Evolutionary conservation across 2,888 invertebrate genomes (phyloP), one percentile per base, ranked within the genome.

Genomic region (Masnerella sp.): DNA sequence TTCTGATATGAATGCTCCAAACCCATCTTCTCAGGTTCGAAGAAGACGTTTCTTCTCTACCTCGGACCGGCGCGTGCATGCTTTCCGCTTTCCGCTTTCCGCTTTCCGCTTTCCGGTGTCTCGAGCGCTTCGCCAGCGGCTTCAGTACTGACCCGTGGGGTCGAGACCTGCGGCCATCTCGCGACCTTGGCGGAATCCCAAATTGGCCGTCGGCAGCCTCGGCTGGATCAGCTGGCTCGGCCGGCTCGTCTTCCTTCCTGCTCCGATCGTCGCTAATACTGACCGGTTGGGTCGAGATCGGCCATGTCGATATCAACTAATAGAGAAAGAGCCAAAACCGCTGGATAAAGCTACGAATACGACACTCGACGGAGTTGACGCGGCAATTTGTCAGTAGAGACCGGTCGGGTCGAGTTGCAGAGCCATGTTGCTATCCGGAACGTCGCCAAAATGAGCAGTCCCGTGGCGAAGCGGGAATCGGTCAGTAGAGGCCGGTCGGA

Each of bases 1-100:
- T 87, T 42, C 87, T 83, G 75, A 87, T 86, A 80, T 87, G 83
- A 76, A 87, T 87, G 81, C 83, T 87, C 87, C 87, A 87, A 40
- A 74, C 72, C 76, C 80, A 83, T 87, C 87, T 86, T 73, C 87
- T 80, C 45, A 86, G 78, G 74, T 87, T 87, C 34, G 86, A 80
- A 61, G 86, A 86, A 45, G 87, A 86, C 22, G 79, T 84, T 69
- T 86, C 85, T 74, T 85, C 85, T 71, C 82, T 81, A 64, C 87
- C 87, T 74, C 86, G 81, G 51, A 80, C 81, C 75, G 78, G 79
- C 69, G 76, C 79, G 61, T 75, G 79, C 81, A 83, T 82, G 74
- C 54, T 80, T 76, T n/a, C n/a, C n/a, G n/a, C n/a, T n/a, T n/a
- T n/a, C n/a, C n/a, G n/a, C n/a, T n/a, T n/a, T n/a, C n/a, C n/a